Conservation (phyloP, 2,888 invertebrate species). For the Xanthia icteritia region DNA sequence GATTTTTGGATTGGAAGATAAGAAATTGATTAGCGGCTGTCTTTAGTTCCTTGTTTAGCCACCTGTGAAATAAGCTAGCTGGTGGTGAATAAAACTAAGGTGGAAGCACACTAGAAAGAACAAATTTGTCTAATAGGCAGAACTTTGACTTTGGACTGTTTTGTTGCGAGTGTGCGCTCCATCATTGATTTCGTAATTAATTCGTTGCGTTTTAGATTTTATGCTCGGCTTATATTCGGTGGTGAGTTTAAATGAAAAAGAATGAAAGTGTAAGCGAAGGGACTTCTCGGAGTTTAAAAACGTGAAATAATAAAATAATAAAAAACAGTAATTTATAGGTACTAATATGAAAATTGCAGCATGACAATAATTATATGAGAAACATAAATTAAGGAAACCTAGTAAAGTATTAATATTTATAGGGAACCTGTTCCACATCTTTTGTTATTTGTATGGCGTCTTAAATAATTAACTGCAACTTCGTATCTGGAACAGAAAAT, state of each 20-base stretch:
- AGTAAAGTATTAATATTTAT: background rate
- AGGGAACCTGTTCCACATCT: background rate
- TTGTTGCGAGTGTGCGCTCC: no score
- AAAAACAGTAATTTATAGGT: background rate
- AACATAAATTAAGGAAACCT: background rate
- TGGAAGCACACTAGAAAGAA: background rate
- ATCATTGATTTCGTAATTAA: no score
- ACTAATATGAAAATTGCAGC: background rate
- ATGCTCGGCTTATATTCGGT: no score
- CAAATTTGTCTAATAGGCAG: no score
- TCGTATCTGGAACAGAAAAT: no score
- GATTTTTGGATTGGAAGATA: conserved; percentile 41
- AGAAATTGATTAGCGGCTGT: conserved; percentile 25
- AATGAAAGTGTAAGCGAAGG: no score
- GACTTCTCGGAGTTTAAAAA: no score
- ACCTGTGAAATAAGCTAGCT: background rate
- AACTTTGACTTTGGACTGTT: no score
- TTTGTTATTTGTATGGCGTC: background rate
- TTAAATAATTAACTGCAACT: no score
- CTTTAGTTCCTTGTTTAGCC: conserved; percentile 6
- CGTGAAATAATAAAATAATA: no score
- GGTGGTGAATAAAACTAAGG: background rate
- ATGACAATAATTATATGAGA: background rate
- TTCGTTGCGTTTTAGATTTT: no score
- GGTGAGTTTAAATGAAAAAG: no score